These are phyloP conservation scores for Lomographa bimaculata DNA, from an alignment of 2,888 invertebrate genomes.

Conservation along the genomic window DNA sequence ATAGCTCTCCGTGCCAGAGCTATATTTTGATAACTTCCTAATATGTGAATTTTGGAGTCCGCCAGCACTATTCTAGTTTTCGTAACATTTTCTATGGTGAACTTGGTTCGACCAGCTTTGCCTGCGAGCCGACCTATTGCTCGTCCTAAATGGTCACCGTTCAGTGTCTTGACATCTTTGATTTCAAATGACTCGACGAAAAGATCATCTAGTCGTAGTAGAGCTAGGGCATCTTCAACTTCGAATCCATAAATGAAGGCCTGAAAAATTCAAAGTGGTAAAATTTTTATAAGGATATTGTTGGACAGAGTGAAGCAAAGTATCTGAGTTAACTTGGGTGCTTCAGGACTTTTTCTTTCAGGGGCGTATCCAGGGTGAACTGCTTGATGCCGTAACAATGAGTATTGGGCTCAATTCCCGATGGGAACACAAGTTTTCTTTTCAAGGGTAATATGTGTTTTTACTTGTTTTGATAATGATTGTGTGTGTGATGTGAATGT, in stretches of 20 bases:
- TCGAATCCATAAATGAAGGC: constrained; percentile 98
- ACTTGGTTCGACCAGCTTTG: constrained; percentile 98
- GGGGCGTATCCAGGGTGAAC: too few relatives aligned
- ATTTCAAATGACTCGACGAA: constrained; percentile 99
- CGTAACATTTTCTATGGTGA: constrained; percentile 99
- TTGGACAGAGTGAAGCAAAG: too few relatives aligned
- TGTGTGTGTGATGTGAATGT: too few relatives aligned
- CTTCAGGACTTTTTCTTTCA: too few relatives aligned
- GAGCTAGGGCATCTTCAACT: constrained; percentile 97
- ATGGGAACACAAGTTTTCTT: too few relatives aligned
- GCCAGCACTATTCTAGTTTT: constrained; percentile 99
- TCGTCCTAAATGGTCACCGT: constrained; percentile 97
- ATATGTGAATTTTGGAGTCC: constrained; percentile 97
- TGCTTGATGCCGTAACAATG: too few relatives aligned
- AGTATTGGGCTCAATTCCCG: too few relatives aligned
- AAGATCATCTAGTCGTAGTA: constrained; percentile 97
- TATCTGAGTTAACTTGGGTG: too few relatives aligned
- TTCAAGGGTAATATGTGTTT: too few relatives aligned
- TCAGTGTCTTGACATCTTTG: constrained; percentile 96
- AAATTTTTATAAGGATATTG: too few relatives aligned
- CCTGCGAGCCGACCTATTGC: constrained; percentile 99
- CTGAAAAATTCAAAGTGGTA: constrained; percentile 49
- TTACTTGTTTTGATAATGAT: too few relatives aligned
- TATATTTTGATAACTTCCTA: constrained; percentile 99
- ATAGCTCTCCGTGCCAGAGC: constrained; percentile 96